Conservation (phyloP, 2,888 invertebrate species). For the Lissocephala sabroskyi region DNA sequence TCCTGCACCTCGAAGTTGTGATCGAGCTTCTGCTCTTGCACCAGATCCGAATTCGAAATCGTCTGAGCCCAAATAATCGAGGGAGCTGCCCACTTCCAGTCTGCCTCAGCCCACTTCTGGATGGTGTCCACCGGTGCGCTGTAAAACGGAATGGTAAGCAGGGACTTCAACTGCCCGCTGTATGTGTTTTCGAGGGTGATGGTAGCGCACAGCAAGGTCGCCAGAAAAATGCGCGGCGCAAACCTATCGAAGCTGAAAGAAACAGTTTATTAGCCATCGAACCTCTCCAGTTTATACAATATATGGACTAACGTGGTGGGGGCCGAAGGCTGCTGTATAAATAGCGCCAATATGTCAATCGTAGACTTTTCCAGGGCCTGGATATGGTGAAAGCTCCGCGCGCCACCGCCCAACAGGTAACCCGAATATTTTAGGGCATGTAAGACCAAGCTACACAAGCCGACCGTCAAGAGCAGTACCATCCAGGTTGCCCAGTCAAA, state of each 20-base stretch:
- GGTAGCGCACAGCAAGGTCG: constrained; percentile 61
- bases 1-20: constrained; percentile 60
- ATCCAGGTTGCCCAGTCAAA: constrained; percentile 57
- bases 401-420: background rate
- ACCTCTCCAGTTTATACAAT: no score
- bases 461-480: constrained; percentile 42
- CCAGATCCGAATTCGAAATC: constrained; percentile 55
- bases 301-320: constrained; percentile 49
- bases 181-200: constrained; percentile 70
- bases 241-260: constrained; percentile 47
- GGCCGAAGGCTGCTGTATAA: constrained; percentile 68
- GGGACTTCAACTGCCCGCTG: constrained; percentile 68
- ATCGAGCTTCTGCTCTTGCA: constrained; percentile 55
- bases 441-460: constrained; percentile 47
- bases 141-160: constrained; percentile 66
- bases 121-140: constrained; percentile 64
- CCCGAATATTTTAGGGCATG: constrained; percentile 46
- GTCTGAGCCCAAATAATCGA: constrained; percentile 66
- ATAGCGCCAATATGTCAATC: constrained; percentile 65
- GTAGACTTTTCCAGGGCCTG: constrained; percentile 39
- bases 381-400: constrained; percentile 22
- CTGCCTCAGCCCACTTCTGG: constrained; percentile 56
- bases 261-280: background rate
- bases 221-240: constrained; percentile 61
- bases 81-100: constrained; percentile 70